Percentiles rank a stretch among this genome's conserved stretches.
Evolutionary conservation across 2,113 vertebrate species (phyloP).

Genomic region (Oenanthe oenanthe): DNA sequence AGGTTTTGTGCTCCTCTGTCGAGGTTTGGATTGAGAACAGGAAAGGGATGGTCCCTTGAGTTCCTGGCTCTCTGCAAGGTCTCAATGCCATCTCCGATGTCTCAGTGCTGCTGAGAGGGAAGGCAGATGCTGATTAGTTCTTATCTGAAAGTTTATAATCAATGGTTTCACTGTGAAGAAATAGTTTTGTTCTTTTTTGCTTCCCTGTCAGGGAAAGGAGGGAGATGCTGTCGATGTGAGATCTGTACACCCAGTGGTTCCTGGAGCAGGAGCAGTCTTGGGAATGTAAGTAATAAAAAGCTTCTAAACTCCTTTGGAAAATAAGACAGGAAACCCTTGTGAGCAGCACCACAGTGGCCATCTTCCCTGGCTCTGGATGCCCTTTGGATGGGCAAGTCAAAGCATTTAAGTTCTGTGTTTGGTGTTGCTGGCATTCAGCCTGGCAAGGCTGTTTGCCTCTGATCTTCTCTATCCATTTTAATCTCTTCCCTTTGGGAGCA

Average conservation of each 20-base stretch:
- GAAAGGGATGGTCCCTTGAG: background rate
- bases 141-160: background rate
- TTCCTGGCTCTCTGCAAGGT: background rate
- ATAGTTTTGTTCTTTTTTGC: background rate
- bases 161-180: background rate
- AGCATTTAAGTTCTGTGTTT: background rate
- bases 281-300: background rate
- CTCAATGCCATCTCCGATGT: background rate
- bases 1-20: background rate
- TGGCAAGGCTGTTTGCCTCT: background rate
- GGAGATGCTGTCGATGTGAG: background rate
- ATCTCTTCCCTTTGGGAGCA: background rate
- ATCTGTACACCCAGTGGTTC: background rate
- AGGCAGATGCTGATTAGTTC: background rate
- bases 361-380: background rate
- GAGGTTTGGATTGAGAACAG: background rate
- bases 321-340: background rate
- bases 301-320: background rate
- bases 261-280: background rate
- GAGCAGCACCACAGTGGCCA: background rate
- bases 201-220: background rate
- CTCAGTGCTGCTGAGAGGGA: background rate
- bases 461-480: background rate
- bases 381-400: background rate
- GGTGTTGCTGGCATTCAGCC: background rate